phyloP scores from a whole-genome alignment of 2,888 invertebrate genomes.

The Hyalella azteca region DNA sequence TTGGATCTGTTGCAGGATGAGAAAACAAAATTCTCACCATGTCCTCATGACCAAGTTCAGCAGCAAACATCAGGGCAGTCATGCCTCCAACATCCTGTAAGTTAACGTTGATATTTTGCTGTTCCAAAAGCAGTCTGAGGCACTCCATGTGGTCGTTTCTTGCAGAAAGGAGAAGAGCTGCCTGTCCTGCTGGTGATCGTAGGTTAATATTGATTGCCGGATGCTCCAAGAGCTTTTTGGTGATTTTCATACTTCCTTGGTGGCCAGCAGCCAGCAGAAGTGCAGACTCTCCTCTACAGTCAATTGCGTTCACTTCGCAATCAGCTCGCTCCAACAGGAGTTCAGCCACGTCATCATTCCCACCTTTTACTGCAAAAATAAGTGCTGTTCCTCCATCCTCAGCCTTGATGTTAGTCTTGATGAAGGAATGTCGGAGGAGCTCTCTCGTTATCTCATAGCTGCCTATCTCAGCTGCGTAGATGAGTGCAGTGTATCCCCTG shows the following conservation, averaged over 20 bases:
- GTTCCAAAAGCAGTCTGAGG: slow-evolving; percentile 49
- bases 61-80: slow-evolving; percentile 54
- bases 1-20: slow-evolving; percentile 54
- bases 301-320: slow-evolving; percentile 47
- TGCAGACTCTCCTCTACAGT: slow-evolving; percentile 46
- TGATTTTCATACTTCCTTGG: slow-evolving; percentile 43
- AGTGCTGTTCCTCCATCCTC: slow-evolving; percentile 45
- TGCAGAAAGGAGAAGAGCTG: slow-evolving; percentile 45
- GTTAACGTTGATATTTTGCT: slow-evolving; percentile 49
- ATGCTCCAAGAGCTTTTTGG: slow-evolving; percentile 43
- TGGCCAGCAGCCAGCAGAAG: slow-evolving; percentile 52
- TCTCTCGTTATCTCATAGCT: slow-evolving; percentile 48
- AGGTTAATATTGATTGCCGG: slow-evolving; percentile 47
- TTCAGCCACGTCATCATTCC: slow-evolving; percentile 53
- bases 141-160: slow-evolving; percentile 49
- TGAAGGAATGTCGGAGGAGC: slow-evolving; percentile 44
- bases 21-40: slow-evolving; percentile 54
- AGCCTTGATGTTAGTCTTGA: slow-evolving; percentile 48
- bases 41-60: slow-evolving; percentile 52
- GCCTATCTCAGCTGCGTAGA: slow-evolving; percentile 47
- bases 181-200: slow-evolving; percentile 38
- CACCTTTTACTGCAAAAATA: slow-evolving; percentile 46
- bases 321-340: slow-evolving; percentile 42
- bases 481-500: slow-evolving; percentile 47
- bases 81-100: slow-evolving; percentile 45